phyloP scores from a whole-genome alignment of 2,113 vertebrate genomes.

The Chaetorhynchus papuensis region DNA sequence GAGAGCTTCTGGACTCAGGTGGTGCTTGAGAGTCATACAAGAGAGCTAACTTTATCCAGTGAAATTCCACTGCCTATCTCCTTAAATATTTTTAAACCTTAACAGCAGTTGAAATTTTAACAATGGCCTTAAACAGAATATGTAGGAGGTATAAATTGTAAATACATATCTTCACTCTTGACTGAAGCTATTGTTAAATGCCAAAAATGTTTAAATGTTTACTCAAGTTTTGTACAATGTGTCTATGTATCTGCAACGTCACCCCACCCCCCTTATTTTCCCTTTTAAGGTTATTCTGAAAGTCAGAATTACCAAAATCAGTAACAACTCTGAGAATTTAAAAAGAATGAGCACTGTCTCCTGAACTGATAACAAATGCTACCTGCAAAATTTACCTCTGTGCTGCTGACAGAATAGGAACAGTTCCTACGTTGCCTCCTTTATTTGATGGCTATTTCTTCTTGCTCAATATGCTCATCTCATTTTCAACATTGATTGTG shows the following conservation, averaged over 20 bases:
- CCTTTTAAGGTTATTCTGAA: not conserved
- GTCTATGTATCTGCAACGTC: not conserved
- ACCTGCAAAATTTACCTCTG: not conserved
- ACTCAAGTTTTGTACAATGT: not conserved
- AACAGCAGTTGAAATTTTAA: not conserved
- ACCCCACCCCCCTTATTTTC: rapidly evolving
- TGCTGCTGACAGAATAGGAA: not conserved
- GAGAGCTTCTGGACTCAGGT: not conserved
- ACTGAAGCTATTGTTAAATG: not conserved
- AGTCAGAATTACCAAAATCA: not conserved
- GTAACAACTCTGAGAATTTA: not conserved
- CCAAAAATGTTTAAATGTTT: not conserved
- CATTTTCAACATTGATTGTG: not conserved
- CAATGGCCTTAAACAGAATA: not conserved
- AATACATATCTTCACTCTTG: not conserved
- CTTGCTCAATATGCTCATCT: not conserved
- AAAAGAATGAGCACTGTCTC: not conserved
- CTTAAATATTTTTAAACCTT: not conserved
- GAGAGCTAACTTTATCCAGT: not conserved
- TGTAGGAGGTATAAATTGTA: not conserved
- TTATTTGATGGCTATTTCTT: not conserved
- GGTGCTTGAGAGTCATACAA: not conserved
- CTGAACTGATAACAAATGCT: not conserved
- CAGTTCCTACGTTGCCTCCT: not conserved
- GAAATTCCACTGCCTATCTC: not conserved